A percentile compares a stretch with the other conserved stretches of the same genome.
Conservation (phyloP, 2,888 invertebrate genomes). For the Diogma glabrata region DNA sequence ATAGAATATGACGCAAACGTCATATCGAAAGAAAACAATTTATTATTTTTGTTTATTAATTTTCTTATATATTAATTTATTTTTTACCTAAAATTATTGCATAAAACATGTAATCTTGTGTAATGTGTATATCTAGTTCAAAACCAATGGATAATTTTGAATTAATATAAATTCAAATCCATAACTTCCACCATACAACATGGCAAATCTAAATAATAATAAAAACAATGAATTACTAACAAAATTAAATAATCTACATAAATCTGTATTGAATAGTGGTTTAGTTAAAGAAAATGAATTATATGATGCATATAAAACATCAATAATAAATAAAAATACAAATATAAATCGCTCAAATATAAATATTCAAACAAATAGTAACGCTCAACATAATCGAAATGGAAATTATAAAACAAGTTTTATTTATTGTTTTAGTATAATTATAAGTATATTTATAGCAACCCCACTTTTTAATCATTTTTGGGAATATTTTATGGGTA, state of each 20-base stretch:
- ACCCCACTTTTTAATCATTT: slow-evolving; percentile 33
- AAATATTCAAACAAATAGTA: not conserved
- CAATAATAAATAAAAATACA: slow-evolving; percentile 19
- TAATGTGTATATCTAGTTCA: too few relatives aligned
- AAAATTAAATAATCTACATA: slow-evolving; percentile 29
- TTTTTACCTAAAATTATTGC: too few relatives aligned
- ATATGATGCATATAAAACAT: slow-evolving; percentile 30
- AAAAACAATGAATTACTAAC: slow-evolving; percentile 24
- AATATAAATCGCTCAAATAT: slow-evolving; percentile 4
- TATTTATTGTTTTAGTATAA: slow-evolving; percentile 6
- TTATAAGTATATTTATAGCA: slow-evolving; percentile 23
- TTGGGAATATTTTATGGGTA: slow-evolving; percentile 39
- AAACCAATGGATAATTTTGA: too few relatives aligned
- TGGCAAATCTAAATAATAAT: slow-evolving; percentile 8
- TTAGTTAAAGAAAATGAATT: slow-evolving; percentile 29
- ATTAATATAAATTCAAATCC: too few relatives aligned
- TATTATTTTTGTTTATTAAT: too few relatives aligned
- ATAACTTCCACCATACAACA: too few relatives aligned
- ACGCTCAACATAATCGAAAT: slow-evolving; percentile 3
- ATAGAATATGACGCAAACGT: too few relatives aligned
- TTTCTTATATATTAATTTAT: too few relatives aligned
- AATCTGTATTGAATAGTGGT: slow-evolving; percentile 29
- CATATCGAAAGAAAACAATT: too few relatives aligned
- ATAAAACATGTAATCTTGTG: too few relatives aligned
- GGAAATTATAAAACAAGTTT: slow-evolving; percentile 9